Evolutionary conservation across 2,797 vertebrate genomes (phyloP), one percentile per base, ranked within the genome.

Genomic region (Hybognathus amarus): DNA sequence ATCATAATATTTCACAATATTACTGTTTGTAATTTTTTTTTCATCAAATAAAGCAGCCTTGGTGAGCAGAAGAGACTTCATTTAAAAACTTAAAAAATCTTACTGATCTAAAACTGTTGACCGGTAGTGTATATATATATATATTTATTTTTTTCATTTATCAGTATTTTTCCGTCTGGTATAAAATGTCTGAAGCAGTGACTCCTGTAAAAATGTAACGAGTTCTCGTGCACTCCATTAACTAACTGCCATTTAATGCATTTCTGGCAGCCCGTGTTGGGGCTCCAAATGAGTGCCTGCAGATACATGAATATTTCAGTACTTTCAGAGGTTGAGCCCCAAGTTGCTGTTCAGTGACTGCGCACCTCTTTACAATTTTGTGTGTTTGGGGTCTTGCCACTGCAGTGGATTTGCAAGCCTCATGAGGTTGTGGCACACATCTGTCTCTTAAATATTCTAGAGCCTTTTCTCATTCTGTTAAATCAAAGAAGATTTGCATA

Each of bases 401-500:
- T 59, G 80, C 45, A 63, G 42, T 67, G 38, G 61, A 71, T 84
- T 80, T 79, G 24, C 24, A 56, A 63, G 22, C 52, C 50, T 61
- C 45, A 42, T 15, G 77, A 85, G 85, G 54, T 24, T 4, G 42
- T 38, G 50, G 33, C 69, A 45, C 54, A 69, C 86, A 83, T 85
- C 76, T 80, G 68, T 88, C n/a, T 88, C 77, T 42, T 45, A 83
- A 54, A 56, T 77, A 80, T 79, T 52, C 6, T 2, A 42, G 64
- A 20, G 54, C 63, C 70, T 74, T 80, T 77, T 80, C 61, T 78
- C 42, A 69, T 73, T 86, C 61, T 71, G 50, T 84, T 86, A 79
- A 86, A 86, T 84, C 81, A 87, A 83, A 86, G 67, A 30, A 30
- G 33, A 79, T 89, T 88, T 86, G 36, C 80, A 87, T 89, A 85